phyloP scores from a whole-genome alignment of 2,113 vertebrate species.

The Plestiodon gilberti region DNA sequence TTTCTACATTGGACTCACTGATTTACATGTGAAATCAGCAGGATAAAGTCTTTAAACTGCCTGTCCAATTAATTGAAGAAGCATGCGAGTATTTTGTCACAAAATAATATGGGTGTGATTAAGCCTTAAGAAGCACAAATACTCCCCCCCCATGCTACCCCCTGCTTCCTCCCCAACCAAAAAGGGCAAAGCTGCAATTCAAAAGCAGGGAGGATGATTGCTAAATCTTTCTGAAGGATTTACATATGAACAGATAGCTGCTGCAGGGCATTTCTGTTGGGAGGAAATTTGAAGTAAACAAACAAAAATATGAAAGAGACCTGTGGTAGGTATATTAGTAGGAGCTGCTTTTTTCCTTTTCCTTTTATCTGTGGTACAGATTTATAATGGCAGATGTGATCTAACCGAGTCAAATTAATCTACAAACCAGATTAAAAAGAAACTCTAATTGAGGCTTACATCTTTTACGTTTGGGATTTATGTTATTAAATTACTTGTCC shows the following conservation, averaged over 20 bases:
- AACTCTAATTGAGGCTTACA: constrained; percentile 52
- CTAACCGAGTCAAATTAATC: constrained; percentile 61
- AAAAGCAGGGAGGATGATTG: constrained; percentile 14
- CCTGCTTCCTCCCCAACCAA: background rate
- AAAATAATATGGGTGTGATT: constrained; percentile 9
- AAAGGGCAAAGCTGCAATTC: constrained; percentile 36
- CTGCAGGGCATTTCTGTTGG: constrained; percentile 17
- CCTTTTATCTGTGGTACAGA: constrained; percentile 31
- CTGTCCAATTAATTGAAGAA: background rate
- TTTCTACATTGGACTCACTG: constrained; percentile 4
- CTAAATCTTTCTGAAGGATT: constrained; percentile 10
- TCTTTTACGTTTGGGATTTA: constrained; percentile 15
- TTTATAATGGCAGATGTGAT: constrained; percentile 46
- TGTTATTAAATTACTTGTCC: constrained; percentile 26
- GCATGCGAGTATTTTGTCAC: background rate
- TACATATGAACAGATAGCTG: background rate
- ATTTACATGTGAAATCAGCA: background rate
- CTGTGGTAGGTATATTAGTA: constrained; percentile 19
- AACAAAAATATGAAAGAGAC: constrained; percentile 36
- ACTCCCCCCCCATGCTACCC: background rate
- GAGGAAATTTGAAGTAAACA: constrained; percentile 33
- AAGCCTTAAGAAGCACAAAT: constrained; percentile 42
- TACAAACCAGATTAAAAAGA: constrained; percentile 59
- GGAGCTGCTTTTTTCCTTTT: background rate
- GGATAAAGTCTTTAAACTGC: background rate